Evolutionary conservation across 2,113 vertebrate genomes (phyloP).

Genomic region (Apteryx mantelli): DNA sequence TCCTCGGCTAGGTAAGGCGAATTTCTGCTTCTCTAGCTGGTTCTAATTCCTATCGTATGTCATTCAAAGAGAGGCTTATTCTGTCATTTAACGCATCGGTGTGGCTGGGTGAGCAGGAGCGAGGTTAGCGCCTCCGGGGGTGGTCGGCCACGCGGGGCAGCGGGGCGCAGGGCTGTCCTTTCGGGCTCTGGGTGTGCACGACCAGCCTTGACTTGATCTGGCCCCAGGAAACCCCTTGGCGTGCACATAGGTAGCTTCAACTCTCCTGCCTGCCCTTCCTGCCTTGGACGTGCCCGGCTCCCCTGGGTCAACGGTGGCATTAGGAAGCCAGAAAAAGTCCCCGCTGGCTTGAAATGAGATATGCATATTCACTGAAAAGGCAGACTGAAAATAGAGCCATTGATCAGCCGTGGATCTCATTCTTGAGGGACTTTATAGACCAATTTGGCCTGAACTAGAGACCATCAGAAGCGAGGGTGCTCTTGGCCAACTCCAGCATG

Average conservation of each 20-base stretch:
- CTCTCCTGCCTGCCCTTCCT: neutral
- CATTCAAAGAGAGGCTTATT: neutral
- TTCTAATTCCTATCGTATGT: accelerated
- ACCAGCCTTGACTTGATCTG: neutral
- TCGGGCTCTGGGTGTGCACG: no score
- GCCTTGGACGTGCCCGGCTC: neutral
- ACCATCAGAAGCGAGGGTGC: no score
- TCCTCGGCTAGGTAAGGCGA: slow-evolving; percentile 77
- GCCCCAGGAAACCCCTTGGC: neutral
- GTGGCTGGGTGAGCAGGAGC: neutral
- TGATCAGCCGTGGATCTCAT: neutral
- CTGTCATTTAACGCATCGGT: neutral
- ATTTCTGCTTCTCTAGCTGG: neutral
- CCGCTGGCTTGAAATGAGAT: neutral
- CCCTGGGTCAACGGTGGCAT: neutral
- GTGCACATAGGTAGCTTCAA: neutral
- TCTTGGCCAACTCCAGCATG: neutral
- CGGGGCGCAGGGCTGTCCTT: no score
- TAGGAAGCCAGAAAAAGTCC: neutral
- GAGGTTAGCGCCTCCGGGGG: neutral
- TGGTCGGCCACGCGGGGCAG: no score
- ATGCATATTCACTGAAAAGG: neutral
- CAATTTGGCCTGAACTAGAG: neutral
- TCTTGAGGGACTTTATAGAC: neutral
- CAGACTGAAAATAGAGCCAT: neutral